phyloP scores from a whole-genome alignment of 2,797 vertebrate species.

The Chloroceryle amazona region DNA sequence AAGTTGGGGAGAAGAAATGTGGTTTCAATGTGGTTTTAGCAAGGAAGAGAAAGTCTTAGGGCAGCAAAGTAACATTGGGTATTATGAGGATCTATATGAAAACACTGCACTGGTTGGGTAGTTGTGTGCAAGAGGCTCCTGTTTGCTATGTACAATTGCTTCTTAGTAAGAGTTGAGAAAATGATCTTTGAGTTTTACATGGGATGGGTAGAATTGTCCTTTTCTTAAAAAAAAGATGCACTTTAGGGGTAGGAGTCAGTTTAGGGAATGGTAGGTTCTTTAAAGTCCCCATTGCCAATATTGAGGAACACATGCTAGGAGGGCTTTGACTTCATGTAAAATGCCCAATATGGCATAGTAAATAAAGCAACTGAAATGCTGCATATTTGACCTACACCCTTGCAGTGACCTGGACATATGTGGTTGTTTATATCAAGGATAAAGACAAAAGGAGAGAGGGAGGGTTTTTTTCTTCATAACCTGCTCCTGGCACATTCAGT shows the following conservation, averaged over 20 bases:
- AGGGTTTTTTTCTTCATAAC: neutral
- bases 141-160: neutral
- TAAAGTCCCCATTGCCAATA: neutral
- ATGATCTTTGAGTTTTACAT: neutral
- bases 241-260: neutral
- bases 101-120: neutral
- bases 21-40: neutral
- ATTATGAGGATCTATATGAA: neutral
- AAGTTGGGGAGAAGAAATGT: neutral
- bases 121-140: neutral
- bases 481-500: neutral
- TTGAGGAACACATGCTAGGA: neutral
- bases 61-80: neutral
- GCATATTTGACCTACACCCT: neutral
- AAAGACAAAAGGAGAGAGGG: neutral
- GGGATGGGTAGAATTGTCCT: neutral
- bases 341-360: neutral
- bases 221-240: neutral
- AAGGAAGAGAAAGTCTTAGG: neutral
- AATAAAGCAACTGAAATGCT: neutral
- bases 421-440: neutral
- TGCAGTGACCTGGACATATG: fast-evolving
- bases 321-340: neutral
- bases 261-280: neutral
- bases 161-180: neutral